Base-by-base conservation (phyloP, 37 sponge, comb jelly and placozoan genomes). In the Haliclona indistincta region DNA sequence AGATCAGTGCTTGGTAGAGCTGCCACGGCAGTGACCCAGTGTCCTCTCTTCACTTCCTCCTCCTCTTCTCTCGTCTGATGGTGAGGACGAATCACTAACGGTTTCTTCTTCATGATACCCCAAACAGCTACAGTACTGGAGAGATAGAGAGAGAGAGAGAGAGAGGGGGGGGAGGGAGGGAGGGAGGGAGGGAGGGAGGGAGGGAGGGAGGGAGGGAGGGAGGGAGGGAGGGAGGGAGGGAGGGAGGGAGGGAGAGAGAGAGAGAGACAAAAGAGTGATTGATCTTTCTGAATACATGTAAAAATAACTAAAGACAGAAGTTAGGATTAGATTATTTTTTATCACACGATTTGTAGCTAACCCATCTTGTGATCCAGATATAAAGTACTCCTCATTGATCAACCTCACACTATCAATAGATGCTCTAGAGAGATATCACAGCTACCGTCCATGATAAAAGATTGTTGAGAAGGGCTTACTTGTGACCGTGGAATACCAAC, bases 301-400 rank as follows among this genome's bases (percentile, higher is more conserved):
- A 39, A 43, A 47, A 77, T 22, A 55, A 26, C 39, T 36, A 30
- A 41, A 20, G 40, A 74, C 42, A 60, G 4, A 37, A 23, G 11
- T 36, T 34, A 23, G 25, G 8, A 10, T 54, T 23, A 29, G 40
- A n/a, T n/a, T n/a, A n/a, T n/a, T n/a, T 54, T 17, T 3, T n/a
- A n/a, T n/a, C n/a, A n/a, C n/a, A n/a, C n/a, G n/a, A n/a, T n/a
- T n/a, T 0, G 60, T 34, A 23, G 68, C 87, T 62, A 64, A 91
- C 96, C 96, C 96, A 71, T 94, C 91, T 47, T 97, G 98, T 2
- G 94, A 94, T 34, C 98, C 98, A 28, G 92, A 70, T 1, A 97
- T 64, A 63, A 94, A 88, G 70, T 91, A 70, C 41, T 97, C 91
- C 51, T 91, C 91, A 73, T 86, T 97, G 3, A 97, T 71, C 78